A percentile compares a stretch with the other conserved stretches of the same genome.
These are phyloP conservation scores for Triplophysa bombifrons DNA, from an alignment of 2,797 vertebrate species.

Conservation along the genomic window DNA sequence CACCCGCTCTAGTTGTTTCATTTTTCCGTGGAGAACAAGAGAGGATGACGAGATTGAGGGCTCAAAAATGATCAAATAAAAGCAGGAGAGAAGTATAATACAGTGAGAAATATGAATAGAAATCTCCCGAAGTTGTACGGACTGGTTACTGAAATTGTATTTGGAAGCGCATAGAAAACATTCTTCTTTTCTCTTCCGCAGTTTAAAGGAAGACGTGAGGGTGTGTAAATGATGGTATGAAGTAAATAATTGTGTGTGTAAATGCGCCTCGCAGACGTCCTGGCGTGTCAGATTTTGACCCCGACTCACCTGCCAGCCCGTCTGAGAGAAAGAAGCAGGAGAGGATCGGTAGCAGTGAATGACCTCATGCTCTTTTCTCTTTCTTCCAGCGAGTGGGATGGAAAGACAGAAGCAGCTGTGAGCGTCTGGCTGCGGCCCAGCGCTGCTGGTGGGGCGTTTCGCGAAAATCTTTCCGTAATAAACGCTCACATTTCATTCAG, in stretches of 20 bases:
- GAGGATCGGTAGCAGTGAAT: conserved; percentile 43
- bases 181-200: too few relatives aligned
- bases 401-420: conserved; percentile 33
- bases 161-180: too few relatives aligned
- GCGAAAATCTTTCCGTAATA: conserved; percentile 5
- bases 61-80: too few relatives aligned
- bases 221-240: too few relatives aligned
- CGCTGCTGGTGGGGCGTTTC: background rate
- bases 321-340: background rate
- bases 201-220: too few relatives aligned
- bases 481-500: conserved; percentile 8
- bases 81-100: too few relatives aligned
- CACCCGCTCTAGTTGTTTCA: background rate
- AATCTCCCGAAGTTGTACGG: too few relatives aligned
- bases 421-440: conserved; percentile 30
- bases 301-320: conserved; percentile 38
- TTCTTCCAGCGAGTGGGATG: conserved; percentile 17
- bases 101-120: too few relatives aligned
- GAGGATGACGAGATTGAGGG: too few relatives aligned
- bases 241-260: background rate
- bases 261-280: background rate
- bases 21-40: background rate
- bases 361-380: conserved; percentile 53
- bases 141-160: too few relatives aligned
- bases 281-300: background rate